A percentile compares a stretch with the other conserved stretches of the same genome.
phyloP scores from a whole-genome alignment of 2,113 vertebrate genomes.

The Aix galericulata region DNA sequence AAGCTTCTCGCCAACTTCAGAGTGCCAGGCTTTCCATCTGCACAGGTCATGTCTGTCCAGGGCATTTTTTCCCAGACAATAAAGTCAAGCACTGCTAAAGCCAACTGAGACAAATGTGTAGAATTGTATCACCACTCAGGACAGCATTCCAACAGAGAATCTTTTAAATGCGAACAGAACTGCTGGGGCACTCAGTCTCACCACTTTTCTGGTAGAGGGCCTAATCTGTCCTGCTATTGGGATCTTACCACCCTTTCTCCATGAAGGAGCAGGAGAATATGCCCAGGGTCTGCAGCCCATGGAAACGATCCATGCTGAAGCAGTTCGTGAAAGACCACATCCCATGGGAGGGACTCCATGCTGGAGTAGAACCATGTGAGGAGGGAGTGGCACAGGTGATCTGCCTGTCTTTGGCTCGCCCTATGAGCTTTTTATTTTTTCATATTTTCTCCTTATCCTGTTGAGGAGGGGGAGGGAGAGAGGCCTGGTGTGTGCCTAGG shows the following conservation, averaged over 20 bases:
- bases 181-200: fast-evolving
- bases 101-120: background rate
- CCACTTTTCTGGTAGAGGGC: background rate
- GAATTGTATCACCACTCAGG: fast-evolving
- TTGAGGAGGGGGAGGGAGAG: no score
- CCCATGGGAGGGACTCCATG: no score
- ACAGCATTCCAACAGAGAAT: fast-evolving
- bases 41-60: fast-evolving
- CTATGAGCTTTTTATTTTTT: no score
- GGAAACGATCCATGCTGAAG: no score
- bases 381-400: no score
- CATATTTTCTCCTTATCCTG: no score
- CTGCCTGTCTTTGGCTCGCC: no score
- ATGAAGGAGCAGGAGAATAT: no score
- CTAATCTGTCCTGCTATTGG: background rate
- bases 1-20: background rate
- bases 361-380: no score
- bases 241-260: background rate
- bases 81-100: background rate
- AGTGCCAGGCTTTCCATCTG: background rate
- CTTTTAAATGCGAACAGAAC: background rate
- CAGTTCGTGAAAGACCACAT: no score
- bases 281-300: no score
- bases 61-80: no score
- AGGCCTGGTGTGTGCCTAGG: background rate